A percentile compares a stretch with the other conserved stretches of the same genome.
These are phyloP conservation scores for Triplophysa rosa DNA, from an alignment of 2,113 vertebrate genomes.

Conservation along the genomic window DNA sequence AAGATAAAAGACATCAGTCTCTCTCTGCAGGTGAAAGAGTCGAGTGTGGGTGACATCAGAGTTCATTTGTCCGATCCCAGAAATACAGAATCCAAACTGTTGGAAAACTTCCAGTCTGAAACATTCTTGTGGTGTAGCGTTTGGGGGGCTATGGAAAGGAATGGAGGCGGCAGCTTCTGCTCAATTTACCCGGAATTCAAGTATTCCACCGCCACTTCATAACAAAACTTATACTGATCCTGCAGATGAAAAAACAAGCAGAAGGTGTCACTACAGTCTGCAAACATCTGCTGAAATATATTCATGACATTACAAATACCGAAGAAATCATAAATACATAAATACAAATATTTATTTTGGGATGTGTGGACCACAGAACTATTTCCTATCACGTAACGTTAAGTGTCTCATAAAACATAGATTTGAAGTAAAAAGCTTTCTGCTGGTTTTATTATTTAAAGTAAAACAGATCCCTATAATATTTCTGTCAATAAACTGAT, in stretches of 20 bases:
- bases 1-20: neutral
- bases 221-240: conserved; percentile 99
- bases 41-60: neutral
- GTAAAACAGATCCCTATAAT: too few relatives aligned
- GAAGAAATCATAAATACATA: too few relatives aligned
- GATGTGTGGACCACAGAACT: too few relatives aligned
- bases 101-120: neutral
- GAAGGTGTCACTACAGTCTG: neutral
- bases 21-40: neutral
- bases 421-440: too few relatives aligned
- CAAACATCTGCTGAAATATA: neutral
- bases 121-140: conserved; percentile 5
- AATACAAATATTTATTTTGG: too few relatives aligned
- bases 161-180: neutral
- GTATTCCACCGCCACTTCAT: conserved; percentile 96
- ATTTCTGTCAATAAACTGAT: too few relatives aligned
- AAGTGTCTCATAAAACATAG: too few relatives aligned
- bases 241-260: conserved; percentile 60
- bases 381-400: too few relatives aligned
- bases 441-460: too few relatives aligned
- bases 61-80: neutral
- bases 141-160: neutral
- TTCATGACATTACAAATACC: too few relatives aligned
- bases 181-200: conserved; percentile 87
- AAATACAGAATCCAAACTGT: neutral